phyloP scores from a whole-genome alignment of 2,888 invertebrate genomes.

The Dione juno region DNA sequence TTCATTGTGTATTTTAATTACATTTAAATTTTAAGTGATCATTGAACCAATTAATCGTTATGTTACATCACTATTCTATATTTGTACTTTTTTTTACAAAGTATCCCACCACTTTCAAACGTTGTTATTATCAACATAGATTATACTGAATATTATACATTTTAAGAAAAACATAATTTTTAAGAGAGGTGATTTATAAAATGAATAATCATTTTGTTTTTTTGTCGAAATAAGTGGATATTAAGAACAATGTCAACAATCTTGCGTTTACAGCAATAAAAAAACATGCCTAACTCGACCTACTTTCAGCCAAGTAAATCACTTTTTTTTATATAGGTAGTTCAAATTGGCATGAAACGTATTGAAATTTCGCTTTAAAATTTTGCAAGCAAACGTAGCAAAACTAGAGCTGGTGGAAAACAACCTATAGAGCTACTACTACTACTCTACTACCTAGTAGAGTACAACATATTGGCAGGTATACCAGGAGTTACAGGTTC shows the following conservation, averaged over 20 bases:
- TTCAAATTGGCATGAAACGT: conserved; percentile 8
- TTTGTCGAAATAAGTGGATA: background rate
- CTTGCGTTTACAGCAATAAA: conserved; percentile 23
- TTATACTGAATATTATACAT: too few relatives aligned
- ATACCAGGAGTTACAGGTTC: too few relatives aligned
- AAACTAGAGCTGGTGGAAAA: background rate
- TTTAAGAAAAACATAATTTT: too few relatives aligned
- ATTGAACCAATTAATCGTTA: background rate
- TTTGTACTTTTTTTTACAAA: too few relatives aligned
- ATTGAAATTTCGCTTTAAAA: conserved; percentile 10
- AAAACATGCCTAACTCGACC: conserved; percentile 23
- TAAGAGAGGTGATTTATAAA: background rate
- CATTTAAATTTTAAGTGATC: background rate
- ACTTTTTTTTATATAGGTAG: conserved; percentile 11
- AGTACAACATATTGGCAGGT: too few relatives aligned
- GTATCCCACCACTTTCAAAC: too few relatives aligned
- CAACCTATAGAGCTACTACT: background rate
- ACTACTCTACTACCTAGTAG: too few relatives aligned
- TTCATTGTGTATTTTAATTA: background rate
- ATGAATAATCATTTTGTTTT: too few relatives aligned
- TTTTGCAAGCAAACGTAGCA: background rate
- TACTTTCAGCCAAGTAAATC: conserved; percentile 21
- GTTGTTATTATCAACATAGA: too few relatives aligned
- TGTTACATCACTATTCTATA: background rate
- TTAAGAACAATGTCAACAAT: conserved; percentile 24